Conservation (phyloP, 2,888 invertebrate species). For the Globia sparganii region DNA sequence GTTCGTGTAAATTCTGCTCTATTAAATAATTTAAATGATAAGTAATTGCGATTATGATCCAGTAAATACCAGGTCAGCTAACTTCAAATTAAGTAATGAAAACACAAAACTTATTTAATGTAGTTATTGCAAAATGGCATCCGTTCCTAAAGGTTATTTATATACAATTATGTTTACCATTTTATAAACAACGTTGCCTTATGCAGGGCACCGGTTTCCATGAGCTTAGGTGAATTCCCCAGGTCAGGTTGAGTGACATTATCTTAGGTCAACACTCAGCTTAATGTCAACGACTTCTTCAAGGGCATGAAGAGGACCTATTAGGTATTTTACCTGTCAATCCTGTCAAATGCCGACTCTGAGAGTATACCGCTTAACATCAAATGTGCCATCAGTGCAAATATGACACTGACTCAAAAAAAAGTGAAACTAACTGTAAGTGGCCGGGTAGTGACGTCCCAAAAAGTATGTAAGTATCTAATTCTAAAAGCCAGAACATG, state of each 20-base stretch:
- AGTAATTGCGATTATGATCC: conserved; percentile 8
- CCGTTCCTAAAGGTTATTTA: conserved; percentile 10
- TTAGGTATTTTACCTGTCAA: not conserved
- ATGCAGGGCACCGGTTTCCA: conserved; percentile 27
- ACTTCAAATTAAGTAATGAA: conserved; percentile 11
- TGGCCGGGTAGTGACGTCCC: not conserved
- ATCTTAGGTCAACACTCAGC: not conserved
- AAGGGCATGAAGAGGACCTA: conserved; percentile 5
- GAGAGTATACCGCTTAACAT: not conserved
- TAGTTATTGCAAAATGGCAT: conserved; percentile 26
- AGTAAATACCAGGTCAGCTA: conserved; percentile 16
- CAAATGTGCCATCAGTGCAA: not conserved
- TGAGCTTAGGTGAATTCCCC: conserved; percentile 19
- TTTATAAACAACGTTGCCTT: conserved; percentile 23
- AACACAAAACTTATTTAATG: conserved; percentile 4
- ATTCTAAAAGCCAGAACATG: not conserved
- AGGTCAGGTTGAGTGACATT: conserved; percentile 22
- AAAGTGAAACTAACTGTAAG: not conserved
- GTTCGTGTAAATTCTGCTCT: conserved; percentile 21
- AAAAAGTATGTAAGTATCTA: not conserved
- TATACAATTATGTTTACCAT: not conserved
- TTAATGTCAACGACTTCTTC: conserved; percentile 2
- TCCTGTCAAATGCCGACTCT: not conserved
- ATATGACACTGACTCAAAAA: not conserved
- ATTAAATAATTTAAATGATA: conserved; percentile 1